phyloP scores from a whole-genome alignment of 2,113 vertebrate genomes.

The Grammomys surdaster region DNA sequence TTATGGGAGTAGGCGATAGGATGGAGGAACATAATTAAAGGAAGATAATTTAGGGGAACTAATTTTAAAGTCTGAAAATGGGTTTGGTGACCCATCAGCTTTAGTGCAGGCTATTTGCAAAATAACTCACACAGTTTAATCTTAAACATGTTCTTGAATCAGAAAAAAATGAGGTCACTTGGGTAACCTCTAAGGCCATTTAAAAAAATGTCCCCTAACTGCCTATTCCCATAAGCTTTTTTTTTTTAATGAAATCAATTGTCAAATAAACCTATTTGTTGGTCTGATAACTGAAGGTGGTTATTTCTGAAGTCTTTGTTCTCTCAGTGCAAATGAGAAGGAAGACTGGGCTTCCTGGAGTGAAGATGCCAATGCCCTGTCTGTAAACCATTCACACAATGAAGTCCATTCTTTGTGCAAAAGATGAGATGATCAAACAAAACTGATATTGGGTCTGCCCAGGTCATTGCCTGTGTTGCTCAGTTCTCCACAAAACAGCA shows the following conservation, averaged over 20 bases:
- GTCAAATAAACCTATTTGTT: not conserved
- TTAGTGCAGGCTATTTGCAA: conserved; percentile 7
- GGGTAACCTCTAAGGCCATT: not conserved
- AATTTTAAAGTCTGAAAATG: not conserved
- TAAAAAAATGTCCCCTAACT: not conserved
- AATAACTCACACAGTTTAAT: not conserved
- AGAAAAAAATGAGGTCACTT: not conserved
- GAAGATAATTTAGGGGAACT: conserved; percentile 55
- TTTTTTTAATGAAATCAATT: not conserved
- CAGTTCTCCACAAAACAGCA: not conserved
- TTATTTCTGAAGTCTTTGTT: not conserved
- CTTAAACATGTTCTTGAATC: not conserved
- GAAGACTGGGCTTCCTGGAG: not conserved
- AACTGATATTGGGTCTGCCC: not conserved
- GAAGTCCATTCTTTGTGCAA: not conserved
- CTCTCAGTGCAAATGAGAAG: conserved; percentile 9
- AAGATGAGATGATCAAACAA: not conserved
- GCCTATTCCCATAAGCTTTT: not conserved
- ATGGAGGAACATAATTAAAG: conserved; percentile 25
- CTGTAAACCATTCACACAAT: not conserved
- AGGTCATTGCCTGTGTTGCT: not conserved
- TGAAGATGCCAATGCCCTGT: not conserved
- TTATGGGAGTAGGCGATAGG: not conserved
- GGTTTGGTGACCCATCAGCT: not conserved
- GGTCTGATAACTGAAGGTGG: not conserved